Conservation (phyloP, 2,797 vertebrate genomes). For the Antrozous pallidus region DNA sequence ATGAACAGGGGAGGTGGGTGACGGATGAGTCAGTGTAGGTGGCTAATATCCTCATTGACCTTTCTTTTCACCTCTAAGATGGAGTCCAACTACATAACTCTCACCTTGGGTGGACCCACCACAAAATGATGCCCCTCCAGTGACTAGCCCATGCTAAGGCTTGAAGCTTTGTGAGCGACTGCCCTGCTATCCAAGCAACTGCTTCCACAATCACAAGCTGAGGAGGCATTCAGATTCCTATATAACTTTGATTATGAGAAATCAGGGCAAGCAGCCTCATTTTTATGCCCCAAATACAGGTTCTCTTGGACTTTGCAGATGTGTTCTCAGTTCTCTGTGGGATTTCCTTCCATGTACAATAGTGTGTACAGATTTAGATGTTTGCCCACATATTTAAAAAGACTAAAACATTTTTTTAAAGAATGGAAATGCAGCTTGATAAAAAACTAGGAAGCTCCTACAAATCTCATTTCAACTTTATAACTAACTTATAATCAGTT, state of each 20-base stretch:
- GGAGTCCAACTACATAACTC: neutral
- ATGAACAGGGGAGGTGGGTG: neutral
- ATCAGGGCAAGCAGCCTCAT: neutral
- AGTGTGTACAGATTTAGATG: neutral
- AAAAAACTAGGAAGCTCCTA: neutral
- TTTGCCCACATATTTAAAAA: slow-evolving; percentile 16
- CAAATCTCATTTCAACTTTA: neutral
- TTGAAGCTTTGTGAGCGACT: neutral
- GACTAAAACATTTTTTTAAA: neutral
- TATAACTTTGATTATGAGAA: neutral
- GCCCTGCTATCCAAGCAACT: too few relatives aligned
- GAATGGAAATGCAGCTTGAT: neutral
- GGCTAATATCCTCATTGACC: neutral
- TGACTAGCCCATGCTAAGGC: neutral
- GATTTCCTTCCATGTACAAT: neutral
- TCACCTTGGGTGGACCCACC: neutral
- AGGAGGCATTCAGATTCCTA: neutral
- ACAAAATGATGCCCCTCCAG: neutral
- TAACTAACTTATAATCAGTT: neutral
- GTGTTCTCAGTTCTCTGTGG: neutral
- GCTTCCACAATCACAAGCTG: neutral
- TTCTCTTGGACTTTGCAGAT: neutral
- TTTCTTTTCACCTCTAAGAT: neutral
- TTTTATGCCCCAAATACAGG: neutral
- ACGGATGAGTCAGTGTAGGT: neutral